Conservation (phyloP, 2,113 vertebrate genomes). For the Oncorhynchus kisutch region DNA sequence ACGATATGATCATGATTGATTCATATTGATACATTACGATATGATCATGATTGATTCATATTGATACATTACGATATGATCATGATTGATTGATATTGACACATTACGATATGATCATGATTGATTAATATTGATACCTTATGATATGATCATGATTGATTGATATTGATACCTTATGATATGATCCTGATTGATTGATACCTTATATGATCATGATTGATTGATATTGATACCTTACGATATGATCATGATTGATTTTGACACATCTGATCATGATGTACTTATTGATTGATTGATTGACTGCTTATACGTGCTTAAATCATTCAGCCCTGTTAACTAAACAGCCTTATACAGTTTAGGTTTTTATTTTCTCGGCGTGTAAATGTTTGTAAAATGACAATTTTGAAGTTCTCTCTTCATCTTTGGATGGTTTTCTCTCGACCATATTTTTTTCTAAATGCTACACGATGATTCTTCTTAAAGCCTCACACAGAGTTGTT, state of each 20-base stretch:
- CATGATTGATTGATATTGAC: no score
- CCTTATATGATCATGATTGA: no score
- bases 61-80: no score
- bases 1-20: no score
- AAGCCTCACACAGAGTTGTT: constrained; percentile 64
- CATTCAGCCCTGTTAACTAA: constrained; percentile 60
- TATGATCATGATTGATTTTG: no score
- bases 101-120: no score
- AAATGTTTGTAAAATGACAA: constrained; percentile 8
- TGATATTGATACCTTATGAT: neutral
- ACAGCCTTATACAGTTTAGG: constrained; percentile 66
- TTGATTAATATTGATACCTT: no score
- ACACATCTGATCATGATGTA: no score
- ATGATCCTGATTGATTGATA: no score
- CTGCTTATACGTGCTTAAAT: constrained; percentile 49
- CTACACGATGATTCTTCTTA: constrained; percentile 45
- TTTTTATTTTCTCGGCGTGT: constrained; percentile 46
- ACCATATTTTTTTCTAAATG: constrained; percentile 64
- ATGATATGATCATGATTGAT: no score
- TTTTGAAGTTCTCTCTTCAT: constrained; percentile 41
- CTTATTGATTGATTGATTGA: constrained; percentile 1
- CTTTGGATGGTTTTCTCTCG: constrained; percentile 1
- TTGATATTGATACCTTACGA: no score
- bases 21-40: no score
- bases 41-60: neutral